Conservation (phyloP, 2,113 vertebrate genomes). For the Phylloscopus trochilus region DNA sequence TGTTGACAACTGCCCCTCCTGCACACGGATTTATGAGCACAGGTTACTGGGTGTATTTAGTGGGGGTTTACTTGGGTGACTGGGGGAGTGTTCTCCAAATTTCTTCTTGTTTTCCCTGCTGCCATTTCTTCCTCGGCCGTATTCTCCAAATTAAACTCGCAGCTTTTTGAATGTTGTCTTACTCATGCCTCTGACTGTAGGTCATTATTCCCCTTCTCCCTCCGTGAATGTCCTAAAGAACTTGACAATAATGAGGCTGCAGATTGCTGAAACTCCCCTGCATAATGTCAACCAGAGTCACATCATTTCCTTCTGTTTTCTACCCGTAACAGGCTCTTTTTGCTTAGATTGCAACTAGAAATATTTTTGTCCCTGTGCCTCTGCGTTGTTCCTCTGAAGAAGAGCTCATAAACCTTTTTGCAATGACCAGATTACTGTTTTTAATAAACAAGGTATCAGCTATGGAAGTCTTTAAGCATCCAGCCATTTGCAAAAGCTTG, state of each 20-base stretch:
- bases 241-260: not conserved
- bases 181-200: not conserved
- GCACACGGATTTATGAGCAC: not conserved
- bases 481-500: not conserved
- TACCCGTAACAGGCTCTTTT: not conserved
- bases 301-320: not conserved
- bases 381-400: not conserved
- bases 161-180: not conserved
- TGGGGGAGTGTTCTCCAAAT: not conserved
- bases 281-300: not conserved
- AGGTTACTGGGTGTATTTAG: not conserved
- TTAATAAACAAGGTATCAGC: not conserved
- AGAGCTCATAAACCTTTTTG: not conserved
- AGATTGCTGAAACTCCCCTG: not conserved
- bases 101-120: not conserved
- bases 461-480: not conserved
- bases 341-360: not conserved
- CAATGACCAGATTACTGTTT: not conserved
- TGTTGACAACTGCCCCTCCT: slow-evolving; percentile 14
- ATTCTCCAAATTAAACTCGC: not conserved
- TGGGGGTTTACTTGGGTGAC: not conserved
- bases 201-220: not conserved
- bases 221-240: not conserved
- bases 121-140: not conserved
- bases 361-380: not conserved